Evolutionary conservation across 2,888 invertebrate genomes (phyloP), one percentile per base, ranked within the genome.

Genomic region (Lymantria monacha): DNA sequence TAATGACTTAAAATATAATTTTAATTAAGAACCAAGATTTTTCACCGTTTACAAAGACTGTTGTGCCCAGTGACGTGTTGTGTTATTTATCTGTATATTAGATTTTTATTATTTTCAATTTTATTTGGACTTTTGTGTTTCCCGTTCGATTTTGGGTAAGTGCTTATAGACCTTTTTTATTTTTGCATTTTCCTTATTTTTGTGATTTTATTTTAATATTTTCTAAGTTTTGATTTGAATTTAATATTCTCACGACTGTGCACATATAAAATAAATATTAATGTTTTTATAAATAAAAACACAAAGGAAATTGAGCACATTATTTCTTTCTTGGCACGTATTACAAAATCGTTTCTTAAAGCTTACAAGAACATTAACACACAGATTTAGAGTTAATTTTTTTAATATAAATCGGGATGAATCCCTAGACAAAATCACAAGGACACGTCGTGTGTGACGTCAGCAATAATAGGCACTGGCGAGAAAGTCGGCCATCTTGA

Each of bases 381-480:
- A 59, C 53, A 53, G 56, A 49, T 48, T 44, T 47, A 55, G 58
- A 65, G 59, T 41, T 69, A 69, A 69, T 68, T 74, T 70, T 72
- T 58, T 69, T 57, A 72, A 63, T 22, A 22, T 63, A 66, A 64
- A 72, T 56, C 57, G 58, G 67, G 66, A 73, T 67, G 68, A 57
- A 63, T 64, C 76, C 72, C 79, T 87, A 87, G 85, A 74, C 75
- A 73, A 81, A 72, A 63, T 68, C 63, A 74, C 84, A 85, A 86
- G 87, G 88, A 85, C 87, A 89, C 87, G 85, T 86, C 85, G 83
- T 81, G 76, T 81, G 83, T 91, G 91, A 91, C 90, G 91, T 91
- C 90, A 91, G 85, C 75, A 71, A 64, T 76, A 75, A 83, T 89
- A 90, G 87, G 81, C 77, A 89, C 89, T 90, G 88, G 66, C 84